phyloP scores from a whole-genome alignment of 1,140 invertebrate genomes.

The Saccostrea cuccullata region DNA sequence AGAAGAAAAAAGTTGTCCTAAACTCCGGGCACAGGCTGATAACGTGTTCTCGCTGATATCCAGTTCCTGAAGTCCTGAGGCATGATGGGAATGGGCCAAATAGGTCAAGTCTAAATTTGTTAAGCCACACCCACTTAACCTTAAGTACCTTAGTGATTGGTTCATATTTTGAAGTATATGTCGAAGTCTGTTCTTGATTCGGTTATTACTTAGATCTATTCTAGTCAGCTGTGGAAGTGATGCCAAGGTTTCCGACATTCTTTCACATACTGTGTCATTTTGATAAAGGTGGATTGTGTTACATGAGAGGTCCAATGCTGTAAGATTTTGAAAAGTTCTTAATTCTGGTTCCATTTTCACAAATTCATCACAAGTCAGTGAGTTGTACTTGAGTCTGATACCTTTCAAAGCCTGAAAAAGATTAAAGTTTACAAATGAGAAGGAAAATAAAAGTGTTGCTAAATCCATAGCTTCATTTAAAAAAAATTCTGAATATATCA shows the following conservation, averaged over 20 bases:
- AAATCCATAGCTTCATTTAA: too few species aligned
- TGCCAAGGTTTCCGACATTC: slow-evolving; percentile 56
- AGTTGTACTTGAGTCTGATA: slow-evolving; percentile 71
- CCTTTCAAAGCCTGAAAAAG: slow-evolving; percentile 68
- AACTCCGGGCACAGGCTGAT: slow-evolving; percentile 31
- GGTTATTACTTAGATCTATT: slow-evolving; percentile 72
- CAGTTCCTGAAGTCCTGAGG: slow-evolving; percentile 60
- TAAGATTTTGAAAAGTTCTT: slow-evolving; percentile 61
- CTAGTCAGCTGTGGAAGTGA: slow-evolving; percentile 62
- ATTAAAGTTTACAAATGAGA: not conserved
- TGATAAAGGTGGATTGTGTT: slow-evolving; percentile 67
- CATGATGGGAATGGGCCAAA: slow-evolving; percentile 62
- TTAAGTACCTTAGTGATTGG: slow-evolving; percentile 65
- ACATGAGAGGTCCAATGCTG: slow-evolving; percentile 71
- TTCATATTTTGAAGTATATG: slow-evolving; percentile 58
- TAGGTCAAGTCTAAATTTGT: slow-evolving; percentile 64
- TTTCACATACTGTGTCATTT: slow-evolving; percentile 54
- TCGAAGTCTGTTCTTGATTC: slow-evolving; percentile 64
- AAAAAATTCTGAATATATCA: too few species aligned
- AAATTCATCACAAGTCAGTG: slow-evolving; percentile 64
- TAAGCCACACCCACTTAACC: slow-evolving; percentile 67
- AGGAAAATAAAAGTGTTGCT: not conserved
- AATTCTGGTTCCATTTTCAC: slow-evolving; percentile 63
- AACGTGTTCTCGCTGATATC: slow-evolving; percentile 72
- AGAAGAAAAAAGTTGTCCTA: slow-evolving; percentile 55